phyloP scores from a whole-genome alignment of 2,113 vertebrate species.

The Nothoprocta perdicaria region DNA sequence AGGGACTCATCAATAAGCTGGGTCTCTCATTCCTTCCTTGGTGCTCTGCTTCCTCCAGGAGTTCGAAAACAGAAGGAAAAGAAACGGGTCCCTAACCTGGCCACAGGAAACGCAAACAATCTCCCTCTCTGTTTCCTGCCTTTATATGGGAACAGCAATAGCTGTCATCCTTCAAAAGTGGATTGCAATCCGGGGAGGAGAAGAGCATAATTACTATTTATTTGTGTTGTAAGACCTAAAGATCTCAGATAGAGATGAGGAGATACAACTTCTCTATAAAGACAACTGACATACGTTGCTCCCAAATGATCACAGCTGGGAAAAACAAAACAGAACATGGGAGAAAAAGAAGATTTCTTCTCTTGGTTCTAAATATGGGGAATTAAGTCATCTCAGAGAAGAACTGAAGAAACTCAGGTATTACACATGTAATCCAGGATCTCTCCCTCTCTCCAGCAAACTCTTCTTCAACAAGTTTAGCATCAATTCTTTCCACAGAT shows the following conservation, averaged over 20 bases:
- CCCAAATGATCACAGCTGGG: background rate
- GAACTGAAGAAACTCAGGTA: background rate
- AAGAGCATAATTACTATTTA: background rate
- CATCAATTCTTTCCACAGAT: background rate
- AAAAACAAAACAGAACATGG: background rate
- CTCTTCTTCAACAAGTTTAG: background rate
- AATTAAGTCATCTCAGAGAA: background rate
- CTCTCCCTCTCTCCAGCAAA: background rate
- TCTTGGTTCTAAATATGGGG: background rate
- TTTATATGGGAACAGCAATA: background rate
- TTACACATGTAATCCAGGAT: background rate
- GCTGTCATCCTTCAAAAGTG: background rate
- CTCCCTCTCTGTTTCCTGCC: background rate
- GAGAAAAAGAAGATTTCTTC: background rate
- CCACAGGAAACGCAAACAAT: background rate
- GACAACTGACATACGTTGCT: background rate
- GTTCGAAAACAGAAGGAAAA: background rate
- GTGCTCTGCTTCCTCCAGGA: background rate
- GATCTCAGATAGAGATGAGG: background rate
- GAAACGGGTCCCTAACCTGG: background rate
- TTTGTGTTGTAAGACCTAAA: background rate
- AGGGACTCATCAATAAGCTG: background rate
- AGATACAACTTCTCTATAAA: background rate
- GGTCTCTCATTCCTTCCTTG: background rate
- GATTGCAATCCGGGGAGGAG: background rate